phyloP scores from a whole-genome alignment of 2,797 vertebrate species.

The Nannoperca obscura region DNA sequence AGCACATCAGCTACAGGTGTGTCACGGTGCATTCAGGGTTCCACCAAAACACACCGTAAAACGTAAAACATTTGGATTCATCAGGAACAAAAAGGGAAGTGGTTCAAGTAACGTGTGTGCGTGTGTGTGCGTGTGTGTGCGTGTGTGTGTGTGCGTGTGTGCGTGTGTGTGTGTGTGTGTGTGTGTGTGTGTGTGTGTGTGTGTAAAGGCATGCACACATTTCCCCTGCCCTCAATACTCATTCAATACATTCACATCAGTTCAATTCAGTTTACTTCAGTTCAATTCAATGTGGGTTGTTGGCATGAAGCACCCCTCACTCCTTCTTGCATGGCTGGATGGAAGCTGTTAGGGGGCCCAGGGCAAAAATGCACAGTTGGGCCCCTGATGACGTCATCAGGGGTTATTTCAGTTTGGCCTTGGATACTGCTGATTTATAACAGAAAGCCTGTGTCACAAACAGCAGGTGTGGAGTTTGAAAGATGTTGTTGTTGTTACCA shows the following conservation, averaged over 20 bases:
- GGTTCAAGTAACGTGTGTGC: no score
- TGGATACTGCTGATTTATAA: neutral
- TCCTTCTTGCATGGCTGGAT: conserved; percentile 3
- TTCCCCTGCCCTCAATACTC: conserved; percentile 19
- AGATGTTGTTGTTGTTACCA: neutral
- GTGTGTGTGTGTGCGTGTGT: no score
- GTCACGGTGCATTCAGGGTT: neutral
- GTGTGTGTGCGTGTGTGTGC: no score
- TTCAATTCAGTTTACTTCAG: conserved; percentile 29
- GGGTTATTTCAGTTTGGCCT: neutral
- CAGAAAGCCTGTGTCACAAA: neutral
- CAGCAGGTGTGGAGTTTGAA: neutral
- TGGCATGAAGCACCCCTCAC: conserved; percentile 26
- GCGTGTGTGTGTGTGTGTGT: neutral
- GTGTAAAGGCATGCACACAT: neutral
- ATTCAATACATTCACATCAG: conserved; percentile 19
- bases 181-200: neutral
- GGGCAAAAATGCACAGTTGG: neutral
- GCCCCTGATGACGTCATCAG: neutral
- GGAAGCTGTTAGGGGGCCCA: neutral
- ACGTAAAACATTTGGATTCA: neutral
- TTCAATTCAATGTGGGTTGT: conserved; percentile 16
- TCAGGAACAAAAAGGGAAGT: no score
- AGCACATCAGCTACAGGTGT: conserved; percentile 98
- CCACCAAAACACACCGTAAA: neutral